A percentile compares a stretch with the other conserved stretches of the same genome.
phyloP scores from a whole-genome alignment of 2,113 vertebrate species.

The Sinosuthora webbiana region DNA sequence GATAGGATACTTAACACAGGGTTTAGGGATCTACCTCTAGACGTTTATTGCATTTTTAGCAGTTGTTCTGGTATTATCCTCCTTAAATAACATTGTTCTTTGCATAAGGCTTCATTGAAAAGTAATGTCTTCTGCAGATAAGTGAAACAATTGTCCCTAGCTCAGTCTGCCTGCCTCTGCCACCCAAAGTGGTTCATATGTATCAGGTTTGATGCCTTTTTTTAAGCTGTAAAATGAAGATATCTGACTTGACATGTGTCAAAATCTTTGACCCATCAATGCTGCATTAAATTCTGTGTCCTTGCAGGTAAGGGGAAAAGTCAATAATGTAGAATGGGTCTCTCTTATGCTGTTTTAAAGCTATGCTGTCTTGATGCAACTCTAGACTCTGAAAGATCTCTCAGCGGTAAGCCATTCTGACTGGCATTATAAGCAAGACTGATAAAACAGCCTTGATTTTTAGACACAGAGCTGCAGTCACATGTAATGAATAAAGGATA shows the following conservation, averaged over 20 bases:
- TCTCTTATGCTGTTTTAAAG: conserved; percentile 7
- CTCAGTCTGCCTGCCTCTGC: not conserved
- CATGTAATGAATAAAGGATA: conserved; percentile 41
- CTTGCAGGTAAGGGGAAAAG: conserved; percentile 28
- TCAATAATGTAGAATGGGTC: conserved; percentile 19
- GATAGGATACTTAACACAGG: not conserved
- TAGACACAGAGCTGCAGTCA: conserved; percentile 23
- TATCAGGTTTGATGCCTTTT: not conserved
- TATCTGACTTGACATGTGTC: conserved; percentile 28
- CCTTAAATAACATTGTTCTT: not conserved
- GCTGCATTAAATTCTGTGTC: conserved; percentile 32
- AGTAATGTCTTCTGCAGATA: not conserved
- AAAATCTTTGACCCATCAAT: conserved; percentile 35
- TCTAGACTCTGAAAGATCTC: not conserved
- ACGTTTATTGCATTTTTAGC: not conserved
- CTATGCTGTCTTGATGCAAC: not conserved
- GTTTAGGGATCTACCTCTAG: not conserved
- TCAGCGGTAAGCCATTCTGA: not conserved
- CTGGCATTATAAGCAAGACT: conserved; percentile 24
- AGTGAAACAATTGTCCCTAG: not conserved
- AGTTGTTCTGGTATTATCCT: not conserved
- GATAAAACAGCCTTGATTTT: conserved; percentile 53
- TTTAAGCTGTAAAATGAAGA: not conserved
- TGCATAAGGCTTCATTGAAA: not conserved
- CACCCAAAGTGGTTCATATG: not conserved